phyloP scores from a whole-genome alignment of 2,797 vertebrate genomes.

The Enteromius afrohamiltoni region DNA sequence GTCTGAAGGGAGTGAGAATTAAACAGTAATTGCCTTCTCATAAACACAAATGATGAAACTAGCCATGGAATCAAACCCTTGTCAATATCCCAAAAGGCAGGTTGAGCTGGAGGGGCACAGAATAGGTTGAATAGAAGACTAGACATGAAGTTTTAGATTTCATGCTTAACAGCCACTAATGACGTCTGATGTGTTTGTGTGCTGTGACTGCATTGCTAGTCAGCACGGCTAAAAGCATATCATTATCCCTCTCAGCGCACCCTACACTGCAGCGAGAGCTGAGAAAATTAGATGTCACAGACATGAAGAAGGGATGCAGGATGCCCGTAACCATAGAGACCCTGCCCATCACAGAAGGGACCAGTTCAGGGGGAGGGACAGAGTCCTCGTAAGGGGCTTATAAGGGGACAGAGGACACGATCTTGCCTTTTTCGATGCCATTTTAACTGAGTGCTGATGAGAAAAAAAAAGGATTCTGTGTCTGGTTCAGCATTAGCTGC shows the following conservation, averaged over 20 bases:
- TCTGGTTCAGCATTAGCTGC: not conserved
- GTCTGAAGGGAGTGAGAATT: not conserved
- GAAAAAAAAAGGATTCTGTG: not conserved
- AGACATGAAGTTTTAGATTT: conserved; percentile 68
- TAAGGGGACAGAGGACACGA: conserved; percentile 39
- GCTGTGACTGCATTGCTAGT: conserved; percentile 74
- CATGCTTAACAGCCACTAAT: conserved; percentile 73
- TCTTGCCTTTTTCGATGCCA: conserved; percentile 37
- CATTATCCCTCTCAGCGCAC: conserved; percentile 78
- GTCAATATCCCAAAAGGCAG: conserved; percentile 10
- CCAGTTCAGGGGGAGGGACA: conserved; percentile 62
- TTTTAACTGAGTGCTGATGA: conserved; percentile 28
- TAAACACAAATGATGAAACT: not conserved
- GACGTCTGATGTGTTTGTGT: conserved; percentile 76
- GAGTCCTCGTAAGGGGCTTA: conserved; percentile 42
- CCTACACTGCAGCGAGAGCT: conserved; percentile 67
- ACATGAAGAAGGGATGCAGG: conserved; percentile 66
- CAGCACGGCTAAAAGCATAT: conserved; percentile 79
- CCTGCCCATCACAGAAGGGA: conserved; percentile 62
- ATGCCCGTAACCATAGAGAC: conserved; percentile 70
- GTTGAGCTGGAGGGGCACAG: conserved; percentile 19
- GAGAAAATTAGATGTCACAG: conserved; percentile 81
- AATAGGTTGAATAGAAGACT: conserved; percentile 49
- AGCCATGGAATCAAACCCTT: conserved; percentile 11
- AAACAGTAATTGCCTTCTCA: not conserved